Percentiles rank a stretch among this genome's conserved stretches.
phyloP scores from a whole-genome alignment of 2,797 vertebrate genomes.

The Lacerta agilis region DNA sequence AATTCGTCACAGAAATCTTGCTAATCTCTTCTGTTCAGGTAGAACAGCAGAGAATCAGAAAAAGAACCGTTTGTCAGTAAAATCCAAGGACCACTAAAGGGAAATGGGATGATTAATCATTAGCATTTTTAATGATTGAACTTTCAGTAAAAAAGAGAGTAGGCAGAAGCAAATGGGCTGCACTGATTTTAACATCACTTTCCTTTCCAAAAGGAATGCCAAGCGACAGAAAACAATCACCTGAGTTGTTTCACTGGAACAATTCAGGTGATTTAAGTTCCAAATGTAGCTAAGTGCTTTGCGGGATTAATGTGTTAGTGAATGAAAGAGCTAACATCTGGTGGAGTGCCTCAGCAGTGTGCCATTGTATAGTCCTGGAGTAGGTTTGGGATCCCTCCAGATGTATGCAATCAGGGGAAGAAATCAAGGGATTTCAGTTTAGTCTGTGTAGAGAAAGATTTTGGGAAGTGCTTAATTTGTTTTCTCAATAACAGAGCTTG shows the following conservation, averaged over 20 bases:
- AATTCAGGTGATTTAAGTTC: conserved; percentile 45
- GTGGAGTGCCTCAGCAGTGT: conserved; percentile 27
- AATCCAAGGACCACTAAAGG: background rate
- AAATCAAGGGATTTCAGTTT: conserved; percentile 42
- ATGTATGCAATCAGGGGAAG: conserved; percentile 24
- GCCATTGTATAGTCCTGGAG: conserved; percentile 16
- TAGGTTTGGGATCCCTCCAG: conserved; percentile 27
- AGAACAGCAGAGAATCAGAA: background rate
- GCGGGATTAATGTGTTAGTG: conserved; percentile 15
- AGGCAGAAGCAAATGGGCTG: background rate
- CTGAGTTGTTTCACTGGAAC: conserved; percentile 14
- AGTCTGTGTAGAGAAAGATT: conserved; percentile 62
- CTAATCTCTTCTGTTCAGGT: background rate
- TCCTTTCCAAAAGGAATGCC: background rate
- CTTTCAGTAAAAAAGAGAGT: background rate
- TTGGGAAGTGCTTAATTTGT: conserved; percentile 45
- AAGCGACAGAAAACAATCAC: conserved; percentile 21
- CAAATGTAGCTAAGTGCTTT: conserved; percentile 32
- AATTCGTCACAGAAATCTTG: background rate
- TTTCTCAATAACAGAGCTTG: conserved; percentile 53
- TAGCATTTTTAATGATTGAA: background rate
- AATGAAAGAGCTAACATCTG: conserved; percentile 37
- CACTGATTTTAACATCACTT: background rate
- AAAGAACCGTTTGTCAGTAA: background rate
- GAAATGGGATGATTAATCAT: background rate